Base-by-base conservation (phyloP, 2,797 vertebrate species). In the Cetoscarus ocellatus region DNA sequence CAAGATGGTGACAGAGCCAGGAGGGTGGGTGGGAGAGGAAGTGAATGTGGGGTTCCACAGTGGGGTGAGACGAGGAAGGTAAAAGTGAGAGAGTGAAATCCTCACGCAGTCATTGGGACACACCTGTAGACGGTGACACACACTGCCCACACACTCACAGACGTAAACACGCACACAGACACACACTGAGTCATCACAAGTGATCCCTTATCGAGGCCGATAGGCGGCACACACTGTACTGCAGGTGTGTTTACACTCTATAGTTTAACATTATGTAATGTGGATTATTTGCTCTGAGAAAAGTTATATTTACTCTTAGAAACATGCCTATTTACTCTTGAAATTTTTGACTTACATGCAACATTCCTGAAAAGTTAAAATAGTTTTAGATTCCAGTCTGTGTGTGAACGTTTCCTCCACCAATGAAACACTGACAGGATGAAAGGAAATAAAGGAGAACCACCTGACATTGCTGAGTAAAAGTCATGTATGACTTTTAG, bases 61-160 rank as follows among this genome's bases (percentile, higher is more conserved):
- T 8, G 15, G 18, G 47, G 17, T 27, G 18, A 27, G 11, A 6
- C 3, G 8, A n/a, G 36, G 34, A 40, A 13, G 47, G n/a, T 47
- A 18, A 49, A n/a, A 18, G 47, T 45, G 62, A 36, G 34, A 48
- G 67, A 34, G 61, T 19, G 63, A 63, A 47, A 70, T 56, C 19
- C 43, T 40, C n/a, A 27, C 67, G 49, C 59, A 88, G 76, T 80
- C 67, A 10, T 3, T 43, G 71, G 60, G 61, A 17, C 74, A 67
- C 74, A 82, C 75, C 68, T 75, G 34, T 40, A 85, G 75, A 85
- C 74, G 9, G 61, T 82, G 75, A 86, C 85, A 81, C 80, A 86
- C 82, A 62, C 69, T 55, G 36, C 34, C n/a, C 27, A 27, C 61
- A 74, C 61, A 61, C 45, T 7, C 64, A 49, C 67, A 67, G 10